Evolutionary conservation across 2,113 vertebrate genomes (phyloP).

Genomic region (Lepus americanus): DNA sequence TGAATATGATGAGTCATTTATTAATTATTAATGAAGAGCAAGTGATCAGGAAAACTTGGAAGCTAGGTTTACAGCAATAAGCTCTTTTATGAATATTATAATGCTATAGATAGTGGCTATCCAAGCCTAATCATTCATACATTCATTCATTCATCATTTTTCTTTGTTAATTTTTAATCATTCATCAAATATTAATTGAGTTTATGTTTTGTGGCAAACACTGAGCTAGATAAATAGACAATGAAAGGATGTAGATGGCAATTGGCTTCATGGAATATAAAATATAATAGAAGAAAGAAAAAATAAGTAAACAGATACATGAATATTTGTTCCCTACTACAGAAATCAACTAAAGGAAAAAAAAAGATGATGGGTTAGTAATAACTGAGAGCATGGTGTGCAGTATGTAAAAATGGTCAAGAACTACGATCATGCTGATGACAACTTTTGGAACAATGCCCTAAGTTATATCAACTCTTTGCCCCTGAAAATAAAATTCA

Average conservation of each 20-base stretch:
- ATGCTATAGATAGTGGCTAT: background rate
- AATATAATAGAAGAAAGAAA: background rate
- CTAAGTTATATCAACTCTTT: background rate
- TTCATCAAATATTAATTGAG: background rate
- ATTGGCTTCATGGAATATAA: background rate
- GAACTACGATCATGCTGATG: background rate
- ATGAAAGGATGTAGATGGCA: background rate
- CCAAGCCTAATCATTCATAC: background rate
- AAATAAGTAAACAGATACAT: background rate
- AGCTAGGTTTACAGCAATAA: background rate
- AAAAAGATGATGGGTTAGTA: background rate
- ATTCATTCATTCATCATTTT: background rate
- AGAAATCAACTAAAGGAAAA: background rate
- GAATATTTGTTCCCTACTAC: background rate
- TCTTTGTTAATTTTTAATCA: background rate
- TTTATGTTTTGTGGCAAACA: background rate
- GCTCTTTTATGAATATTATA: background rate
- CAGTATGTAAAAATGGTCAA: background rate
- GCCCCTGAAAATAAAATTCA: background rate
- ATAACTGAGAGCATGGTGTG: background rate
- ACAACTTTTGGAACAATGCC: background rate
- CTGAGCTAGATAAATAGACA: background rate
- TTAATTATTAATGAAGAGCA: conserved; percentile 76
- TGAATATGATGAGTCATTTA: conserved; percentile 75
- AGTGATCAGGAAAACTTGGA: conserved; percentile 66